Base-by-base conservation (phyloP, 2,797 vertebrate species). In the Aeoliscus strigatus region DNA sequence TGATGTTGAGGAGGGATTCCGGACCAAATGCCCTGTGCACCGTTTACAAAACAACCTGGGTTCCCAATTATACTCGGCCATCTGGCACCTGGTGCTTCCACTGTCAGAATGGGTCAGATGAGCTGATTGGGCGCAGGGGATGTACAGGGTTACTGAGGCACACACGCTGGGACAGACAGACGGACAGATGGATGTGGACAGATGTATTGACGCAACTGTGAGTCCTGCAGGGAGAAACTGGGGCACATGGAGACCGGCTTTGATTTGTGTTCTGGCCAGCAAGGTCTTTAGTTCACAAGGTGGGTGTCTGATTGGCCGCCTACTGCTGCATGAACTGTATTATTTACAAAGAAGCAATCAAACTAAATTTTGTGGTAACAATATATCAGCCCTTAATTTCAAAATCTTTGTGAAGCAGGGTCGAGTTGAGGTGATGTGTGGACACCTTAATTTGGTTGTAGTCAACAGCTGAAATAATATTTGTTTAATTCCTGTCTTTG, bases 81-180 rank as follows among this genome's bases (percentile, higher is more conserved):
- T 65, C 52, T 75, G 66, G 67, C 50, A 64, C 60, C 70, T 55
- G 60, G 44, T 47, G 68, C 51, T 42, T 57, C 47, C 18, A 40
- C 51, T 30, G 51, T 45, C 46, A 55, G 67, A 60, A 52, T 47
- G 41, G 68, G 65, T 79, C 66, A 66, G 62, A 51, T 1, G 54
- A 76, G 77, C 66, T 79, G 80, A 85, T 80, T 82, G 79, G 77
- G 75, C 78, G 41, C 54, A 12, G 23, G 83, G 70, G 80, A 73
- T 38, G 48, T 47, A 44, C 14, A 24, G 78, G 77, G 83, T 80
- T 59, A 80, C 47, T 0, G 37, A 73, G 77, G 70, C 75, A 35
- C 32, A 16, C 15, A 32, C 41, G 25, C 33, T 26, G 72, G 73
- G 67, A 64, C 61, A 44, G 43, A 61, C 39, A 28, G 70, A 75